phyloP scores from a whole-genome alignment of 2,888 invertebrate species.

The Ornithoptera priamus region DNA sequence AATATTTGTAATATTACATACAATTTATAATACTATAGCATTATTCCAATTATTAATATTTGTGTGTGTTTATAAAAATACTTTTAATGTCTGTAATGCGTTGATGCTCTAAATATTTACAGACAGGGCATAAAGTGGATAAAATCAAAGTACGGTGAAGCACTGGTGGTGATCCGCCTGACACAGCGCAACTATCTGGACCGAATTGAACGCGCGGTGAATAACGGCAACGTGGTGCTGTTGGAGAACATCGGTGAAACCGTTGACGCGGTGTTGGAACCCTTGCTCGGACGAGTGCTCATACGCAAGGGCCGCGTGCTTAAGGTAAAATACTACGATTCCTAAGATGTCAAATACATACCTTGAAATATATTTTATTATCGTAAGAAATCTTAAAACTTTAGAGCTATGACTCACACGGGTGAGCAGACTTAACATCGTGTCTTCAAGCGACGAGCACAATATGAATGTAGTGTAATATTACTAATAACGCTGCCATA shows the following conservation, averaged over 20 bases:
- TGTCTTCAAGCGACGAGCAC: too few species aligned
- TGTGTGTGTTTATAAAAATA: too few species aligned
- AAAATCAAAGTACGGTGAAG: slow-evolving; percentile 89
- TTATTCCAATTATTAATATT: too few species aligned
- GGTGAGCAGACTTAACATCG: too few species aligned
- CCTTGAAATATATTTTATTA: too few species aligned
- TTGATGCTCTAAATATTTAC: slow-evolving; percentile 9
- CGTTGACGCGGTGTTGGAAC: slow-evolving; percentile 94
- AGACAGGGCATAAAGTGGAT: slow-evolving; percentile 97
- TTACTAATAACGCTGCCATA: too few species aligned
- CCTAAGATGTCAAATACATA: too few species aligned
- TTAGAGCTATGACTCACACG: too few species aligned
- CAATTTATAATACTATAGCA: too few species aligned
- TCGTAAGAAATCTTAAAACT: too few species aligned
- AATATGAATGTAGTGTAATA: too few species aligned
- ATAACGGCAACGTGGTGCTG: slow-evolving; percentile 87
- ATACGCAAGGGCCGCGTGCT: slow-evolving; percentile 91
- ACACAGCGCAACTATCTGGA: slow-evolving; percentile 92
- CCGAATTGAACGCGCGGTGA: slow-evolving; percentile 86
- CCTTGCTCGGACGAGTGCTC: slow-evolving; percentile 91
- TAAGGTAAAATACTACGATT: slow-evolving; percentile 55
- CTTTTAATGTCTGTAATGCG: background rate
- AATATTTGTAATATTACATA: too few species aligned
- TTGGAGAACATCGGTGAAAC: slow-evolving; percentile 94
- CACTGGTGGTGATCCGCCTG: slow-evolving; percentile 86